Evolutionary conservation across 2,888 invertebrate genomes (phyloP).

Genomic region (Ceraclea dissimilis): DNA sequence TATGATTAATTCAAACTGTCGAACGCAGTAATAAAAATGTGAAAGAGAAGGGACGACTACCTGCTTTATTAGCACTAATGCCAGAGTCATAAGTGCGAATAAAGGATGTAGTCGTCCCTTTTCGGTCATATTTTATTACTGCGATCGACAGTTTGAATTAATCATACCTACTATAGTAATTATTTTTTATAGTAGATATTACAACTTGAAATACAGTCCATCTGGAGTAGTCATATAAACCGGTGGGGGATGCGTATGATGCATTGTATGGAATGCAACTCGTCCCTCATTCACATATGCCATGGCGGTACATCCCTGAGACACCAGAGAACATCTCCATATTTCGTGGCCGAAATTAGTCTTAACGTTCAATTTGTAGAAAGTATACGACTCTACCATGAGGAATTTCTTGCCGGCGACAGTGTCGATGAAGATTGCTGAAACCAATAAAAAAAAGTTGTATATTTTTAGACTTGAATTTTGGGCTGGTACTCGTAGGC

Average conservation of each 20-base stretch:
- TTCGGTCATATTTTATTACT: no score
- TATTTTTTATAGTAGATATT: no score
- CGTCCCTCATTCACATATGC: not conserved
- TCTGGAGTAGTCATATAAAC: not conserved
- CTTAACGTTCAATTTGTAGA: not conserved
- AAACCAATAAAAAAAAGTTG: not conserved
- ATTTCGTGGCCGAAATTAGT: not conserved
- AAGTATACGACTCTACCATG: not conserved
- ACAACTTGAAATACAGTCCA: not conserved
- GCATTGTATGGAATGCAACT: not conserved
- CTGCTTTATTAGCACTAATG: no score
- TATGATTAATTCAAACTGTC: no score
- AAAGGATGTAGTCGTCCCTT: no score
- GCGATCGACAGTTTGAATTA: no score
- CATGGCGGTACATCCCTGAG: not conserved
- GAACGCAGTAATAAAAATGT: no score
- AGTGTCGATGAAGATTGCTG: not conserved
- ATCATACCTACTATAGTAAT: no score
- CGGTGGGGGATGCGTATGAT: not conserved
- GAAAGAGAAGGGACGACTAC: no score
- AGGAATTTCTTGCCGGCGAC: not conserved
- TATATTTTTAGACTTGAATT: no score
- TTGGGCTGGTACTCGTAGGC: no score
- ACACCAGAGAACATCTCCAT: not conserved
- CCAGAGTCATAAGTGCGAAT: no score